These are phyloP conservation scores for Campoletis sonorensis DNA, from an alignment of 1,140 invertebrate genomes.

Conservation along the genomic window DNA sequence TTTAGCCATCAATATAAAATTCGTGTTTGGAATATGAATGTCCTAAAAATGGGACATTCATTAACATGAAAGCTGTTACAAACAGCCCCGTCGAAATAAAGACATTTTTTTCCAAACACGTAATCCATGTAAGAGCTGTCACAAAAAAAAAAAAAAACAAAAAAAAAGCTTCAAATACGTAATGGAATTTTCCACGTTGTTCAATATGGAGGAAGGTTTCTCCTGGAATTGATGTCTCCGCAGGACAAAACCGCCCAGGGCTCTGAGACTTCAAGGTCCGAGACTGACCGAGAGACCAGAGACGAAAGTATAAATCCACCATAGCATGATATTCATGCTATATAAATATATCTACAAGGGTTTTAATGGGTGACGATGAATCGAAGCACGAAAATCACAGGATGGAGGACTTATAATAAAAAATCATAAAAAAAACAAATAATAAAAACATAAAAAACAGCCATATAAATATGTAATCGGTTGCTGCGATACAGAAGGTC, in stretches of 20 bases:
- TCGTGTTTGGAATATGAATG: too few relatives aligned
- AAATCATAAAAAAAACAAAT: too few relatives aligned
- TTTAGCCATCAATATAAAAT: too few relatives aligned
- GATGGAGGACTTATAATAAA: background rate
- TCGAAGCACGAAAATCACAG: conserved; percentile 3
- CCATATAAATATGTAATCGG: background rate
- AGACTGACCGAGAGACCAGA: conserved; percentile 53
- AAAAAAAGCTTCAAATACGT: background rate
- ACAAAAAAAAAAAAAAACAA: background rate
- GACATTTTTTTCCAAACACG: too few relatives aligned
- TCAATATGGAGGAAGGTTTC: background rate
- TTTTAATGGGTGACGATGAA: conserved; percentile 1
- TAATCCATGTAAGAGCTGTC: too few relatives aligned
- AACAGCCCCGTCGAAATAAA: too few relatives aligned
- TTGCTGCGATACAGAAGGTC: background rate
- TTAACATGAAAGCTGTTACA: too few relatives aligned
- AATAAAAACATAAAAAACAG: too few relatives aligned
- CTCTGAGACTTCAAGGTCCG: conserved; percentile 49
- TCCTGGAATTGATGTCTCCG: background rate
- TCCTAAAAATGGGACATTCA: too few relatives aligned
- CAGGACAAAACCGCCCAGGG: background rate
- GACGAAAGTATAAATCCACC: conserved; percentile 51
- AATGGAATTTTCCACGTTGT: background rate
- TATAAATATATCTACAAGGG: background rate
- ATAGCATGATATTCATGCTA: too few relatives aligned